Percentiles rank a stretch among this genome's conserved stretches.
phyloP scores from a whole-genome alignment of 2,113 vertebrate genomes.

The Phrynosoma platyrhinos region DNA sequence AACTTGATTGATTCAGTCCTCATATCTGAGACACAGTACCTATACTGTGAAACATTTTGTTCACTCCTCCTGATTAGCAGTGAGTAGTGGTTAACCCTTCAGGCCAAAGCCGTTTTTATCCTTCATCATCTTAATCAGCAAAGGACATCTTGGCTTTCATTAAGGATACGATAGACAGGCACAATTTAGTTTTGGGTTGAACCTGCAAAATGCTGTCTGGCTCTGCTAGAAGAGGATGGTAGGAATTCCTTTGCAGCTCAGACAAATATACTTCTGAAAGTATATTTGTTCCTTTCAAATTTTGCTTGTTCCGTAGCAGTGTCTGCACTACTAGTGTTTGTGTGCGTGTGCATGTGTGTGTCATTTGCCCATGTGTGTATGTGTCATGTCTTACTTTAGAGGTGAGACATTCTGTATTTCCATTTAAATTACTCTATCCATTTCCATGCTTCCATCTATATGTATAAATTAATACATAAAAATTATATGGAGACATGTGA shows the following conservation, averaged over 20 bases:
- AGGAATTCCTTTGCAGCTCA: background rate
- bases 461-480: background rate
- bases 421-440: no score
- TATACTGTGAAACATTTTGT: background rate
- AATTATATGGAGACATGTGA: background rate
- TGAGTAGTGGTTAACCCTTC: background rate
- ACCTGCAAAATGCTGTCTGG: background rate
- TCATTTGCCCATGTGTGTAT: no score
- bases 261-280: background rate
- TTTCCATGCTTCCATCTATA: no score
- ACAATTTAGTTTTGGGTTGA: background rate
- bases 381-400: no score
- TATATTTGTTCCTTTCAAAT: background rate
- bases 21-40: background rate
- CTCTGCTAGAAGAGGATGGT: background rate
- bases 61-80: slow-evolving; percentile 20
- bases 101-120: background rate
- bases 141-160: background rate
- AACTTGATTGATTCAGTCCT: slow-evolving; percentile 6
- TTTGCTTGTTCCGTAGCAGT: background rate
- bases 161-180: background rate
- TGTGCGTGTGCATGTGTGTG: no score
- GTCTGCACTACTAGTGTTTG: background rate
- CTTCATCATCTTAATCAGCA: background rate
- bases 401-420: no score